A percentile compares a stretch with the other conserved stretches of the same genome.
Evolutionary conservation across 1,140 invertebrate species (phyloP).

Genomic region (Monochamus saltuarius): DNA sequence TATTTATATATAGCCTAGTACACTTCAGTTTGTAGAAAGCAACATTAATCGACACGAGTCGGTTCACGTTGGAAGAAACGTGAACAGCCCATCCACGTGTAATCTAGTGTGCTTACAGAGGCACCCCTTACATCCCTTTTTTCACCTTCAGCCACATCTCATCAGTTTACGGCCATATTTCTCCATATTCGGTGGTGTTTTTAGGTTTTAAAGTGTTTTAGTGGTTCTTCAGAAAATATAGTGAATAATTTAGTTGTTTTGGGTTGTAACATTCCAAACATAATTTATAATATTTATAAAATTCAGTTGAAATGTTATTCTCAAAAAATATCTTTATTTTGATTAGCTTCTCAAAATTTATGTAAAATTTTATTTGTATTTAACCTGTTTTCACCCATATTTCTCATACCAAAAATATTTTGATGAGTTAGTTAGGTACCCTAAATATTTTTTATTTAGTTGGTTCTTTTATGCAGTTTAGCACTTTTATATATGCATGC

Average conservation of each 20-base stretch:
- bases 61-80: slow-evolving; percentile 23
- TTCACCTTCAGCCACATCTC: slow-evolving; percentile 1
- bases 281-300: background rate
- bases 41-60: slow-evolving; percentile 1
- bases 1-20: too few species aligned
- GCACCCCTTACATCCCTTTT: slow-evolving; percentile 14
- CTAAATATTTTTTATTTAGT: too few species aligned
- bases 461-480: too few species aligned
- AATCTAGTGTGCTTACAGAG: slow-evolving; percentile 21
- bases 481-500: too few species aligned
- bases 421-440: too few species aligned
- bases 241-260: slow-evolving; percentile 26
- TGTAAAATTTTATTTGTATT: too few species aligned
- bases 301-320: too few species aligned
- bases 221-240: slow-evolving; percentile 10
- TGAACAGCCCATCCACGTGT: slow-evolving; percentile 27
- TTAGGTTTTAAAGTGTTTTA: background rate
- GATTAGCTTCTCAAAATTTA: too few species aligned
- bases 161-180: slow-evolving; percentile 13
- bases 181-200: slow-evolving; percentile 6
- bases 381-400: too few species aligned
- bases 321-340: background rate
- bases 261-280: slow-evolving; percentile 25
- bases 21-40: too few species aligned
- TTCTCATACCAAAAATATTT: too few species aligned